These are phyloP conservation scores for Schrankia costaestrigalis DNA, from an alignment of 2,888 invertebrate genomes.

Conservation along the genomic window DNA sequence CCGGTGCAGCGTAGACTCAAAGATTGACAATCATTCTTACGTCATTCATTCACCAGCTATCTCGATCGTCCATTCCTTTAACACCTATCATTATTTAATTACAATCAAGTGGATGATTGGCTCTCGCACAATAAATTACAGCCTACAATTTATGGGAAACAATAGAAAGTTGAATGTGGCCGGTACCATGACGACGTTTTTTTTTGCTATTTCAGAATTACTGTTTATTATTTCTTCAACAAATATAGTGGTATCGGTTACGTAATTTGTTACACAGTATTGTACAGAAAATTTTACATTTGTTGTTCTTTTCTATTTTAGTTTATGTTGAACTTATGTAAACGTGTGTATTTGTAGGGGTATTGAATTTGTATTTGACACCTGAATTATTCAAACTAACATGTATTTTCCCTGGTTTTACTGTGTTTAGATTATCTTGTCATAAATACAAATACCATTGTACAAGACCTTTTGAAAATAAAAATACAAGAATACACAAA, in stretches of 20 bases:
- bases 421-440: no score
- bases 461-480: no score
- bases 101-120: constrained; percentile 38
- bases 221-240: constrained; percentile 20
- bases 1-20: constrained; percentile 16
- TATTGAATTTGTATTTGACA: no score
- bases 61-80: constrained; percentile 41
- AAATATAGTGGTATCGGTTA: constrained; percentile 11
- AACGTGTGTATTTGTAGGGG: no score
- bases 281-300: constrained; percentile 6
- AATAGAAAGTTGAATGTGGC: constrained; percentile 35
- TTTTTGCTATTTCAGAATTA: constrained; percentile 24
- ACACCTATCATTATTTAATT: constrained; percentile 50
- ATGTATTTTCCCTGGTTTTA: no score
- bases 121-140: constrained; percentile 33
- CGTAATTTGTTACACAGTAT: constrained; percentile 3
- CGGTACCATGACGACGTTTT: constrained; percentile 25
- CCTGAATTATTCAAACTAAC: no score
- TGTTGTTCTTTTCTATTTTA: no score
- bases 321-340: no score
- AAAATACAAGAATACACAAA: no score
- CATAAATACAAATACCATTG: no score
- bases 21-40: constrained; percentile 49
- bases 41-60: constrained; percentile 53
- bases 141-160: constrained; percentile 31